A percentile compares a stretch with the other conserved stretches of the same genome.
Conservation (phyloP, 2,888 invertebrate species). For the Aethes cnicana region DNA sequence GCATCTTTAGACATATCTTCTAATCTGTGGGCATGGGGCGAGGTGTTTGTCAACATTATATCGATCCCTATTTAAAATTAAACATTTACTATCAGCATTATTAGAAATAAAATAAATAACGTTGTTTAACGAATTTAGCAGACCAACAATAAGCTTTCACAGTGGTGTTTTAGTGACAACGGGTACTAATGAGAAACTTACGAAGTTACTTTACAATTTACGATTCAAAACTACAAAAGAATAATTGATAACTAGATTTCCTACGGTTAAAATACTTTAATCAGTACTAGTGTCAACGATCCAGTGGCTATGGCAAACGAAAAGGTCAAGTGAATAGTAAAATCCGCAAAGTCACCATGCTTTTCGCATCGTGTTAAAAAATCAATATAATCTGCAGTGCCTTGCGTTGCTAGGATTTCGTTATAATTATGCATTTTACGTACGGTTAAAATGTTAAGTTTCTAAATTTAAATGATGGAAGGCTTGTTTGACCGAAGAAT, state of each 20-base stretch:
- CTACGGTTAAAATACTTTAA: constrained; percentile 8
- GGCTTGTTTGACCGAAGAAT: constrained; percentile 64
- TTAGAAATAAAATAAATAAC: constrained; percentile 1
- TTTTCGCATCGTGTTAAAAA: constrained; percentile 41
- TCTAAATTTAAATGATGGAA: constrained; percentile 55
- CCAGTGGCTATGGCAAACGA: background rate
- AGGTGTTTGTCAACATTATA: constrained; percentile 75
- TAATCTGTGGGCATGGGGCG: constrained; percentile 42
- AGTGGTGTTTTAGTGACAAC: constrained; percentile 9
- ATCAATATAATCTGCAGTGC: constrained; percentile 67
- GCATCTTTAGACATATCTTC: no score
- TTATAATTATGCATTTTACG: constrained; percentile 46
- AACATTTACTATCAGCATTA: background rate
- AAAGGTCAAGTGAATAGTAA: constrained; percentile 25
- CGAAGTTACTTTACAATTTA: constrained; percentile 7
- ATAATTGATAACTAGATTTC: constrained; percentile 15
- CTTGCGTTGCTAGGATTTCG: constrained; percentile 53
- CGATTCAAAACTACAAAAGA: constrained; percentile 20
- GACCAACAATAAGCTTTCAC: background rate
- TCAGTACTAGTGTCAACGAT: constrained; percentile 4
- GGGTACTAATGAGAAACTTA: constrained; percentile 6
- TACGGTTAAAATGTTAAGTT: constrained; percentile 26
- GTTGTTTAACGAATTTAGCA: background rate
- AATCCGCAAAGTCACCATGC: constrained; percentile 36
- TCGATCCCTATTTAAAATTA: constrained; percentile 51